Evolutionary conservation across 2,888 invertebrate genomes (phyloP).

Genomic region (Lacanobia oleracea): DNA sequence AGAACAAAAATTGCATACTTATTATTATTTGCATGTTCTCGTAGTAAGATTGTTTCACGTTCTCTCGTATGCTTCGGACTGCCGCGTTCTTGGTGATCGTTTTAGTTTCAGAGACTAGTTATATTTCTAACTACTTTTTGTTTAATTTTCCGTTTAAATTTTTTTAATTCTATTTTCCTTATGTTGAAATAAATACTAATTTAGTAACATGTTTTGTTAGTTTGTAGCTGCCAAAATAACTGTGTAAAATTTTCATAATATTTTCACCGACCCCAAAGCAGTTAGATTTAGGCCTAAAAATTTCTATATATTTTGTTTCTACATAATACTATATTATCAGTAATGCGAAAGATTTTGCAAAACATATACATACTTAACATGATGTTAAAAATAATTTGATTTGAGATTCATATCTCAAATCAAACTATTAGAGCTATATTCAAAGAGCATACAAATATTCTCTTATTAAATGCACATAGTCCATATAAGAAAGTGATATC

Average conservation of each 20-base stretch:
- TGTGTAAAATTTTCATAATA: no score
- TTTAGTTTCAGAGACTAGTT: not conserved
- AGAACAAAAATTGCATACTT: conserved; percentile 56
- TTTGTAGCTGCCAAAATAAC: no score
- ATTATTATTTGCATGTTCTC: conserved; percentile 52
- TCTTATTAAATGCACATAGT: not conserved
- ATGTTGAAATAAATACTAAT: no score
- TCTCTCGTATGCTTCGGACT: conserved; percentile 10
- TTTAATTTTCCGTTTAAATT: no score
- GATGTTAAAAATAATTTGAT: not conserved
- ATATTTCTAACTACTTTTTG: not conserved
- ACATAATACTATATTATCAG: no score
- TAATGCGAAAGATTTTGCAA: no score
- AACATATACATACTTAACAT: no score
- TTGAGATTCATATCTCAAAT: not conserved
- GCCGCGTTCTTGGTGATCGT: conserved; percentile 4
- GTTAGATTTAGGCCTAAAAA: no score
- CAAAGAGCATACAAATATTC: not conserved
- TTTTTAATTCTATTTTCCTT: not conserved
- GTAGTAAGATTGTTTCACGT: conserved; percentile 32
- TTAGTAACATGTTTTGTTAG: no score
- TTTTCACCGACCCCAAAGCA: no score
- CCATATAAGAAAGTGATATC: conserved; percentile 50
- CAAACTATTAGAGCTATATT: not conserved
- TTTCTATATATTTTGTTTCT: no score